phyloP scores from a whole-genome alignment of 2,113 vertebrate species.

The Actenoides hombroni region DNA sequence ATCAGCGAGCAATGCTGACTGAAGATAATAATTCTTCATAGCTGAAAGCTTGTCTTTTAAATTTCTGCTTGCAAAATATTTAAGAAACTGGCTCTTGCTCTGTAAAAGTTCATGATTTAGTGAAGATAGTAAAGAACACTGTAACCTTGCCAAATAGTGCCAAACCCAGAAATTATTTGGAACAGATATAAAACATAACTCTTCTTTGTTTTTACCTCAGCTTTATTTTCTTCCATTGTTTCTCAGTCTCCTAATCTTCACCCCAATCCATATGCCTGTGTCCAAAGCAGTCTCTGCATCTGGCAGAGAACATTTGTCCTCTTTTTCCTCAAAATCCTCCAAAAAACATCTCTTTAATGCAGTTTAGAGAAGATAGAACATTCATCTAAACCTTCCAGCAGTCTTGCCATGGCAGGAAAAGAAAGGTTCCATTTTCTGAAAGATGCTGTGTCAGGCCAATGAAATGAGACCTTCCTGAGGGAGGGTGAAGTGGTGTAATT shows the following conservation, averaged over 20 bases:
- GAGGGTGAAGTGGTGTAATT: not conserved
- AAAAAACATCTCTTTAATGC: not conserved
- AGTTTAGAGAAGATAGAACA: not conserved
- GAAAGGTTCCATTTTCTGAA: not conserved
- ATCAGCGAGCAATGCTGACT: not conserved
- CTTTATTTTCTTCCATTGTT: not conserved
- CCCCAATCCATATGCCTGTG: rapidly evolving
- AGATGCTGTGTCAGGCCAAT: rapidly evolving
- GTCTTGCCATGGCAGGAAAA: not conserved
- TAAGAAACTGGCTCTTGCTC: not conserved
- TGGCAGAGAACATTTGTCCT: not conserved
- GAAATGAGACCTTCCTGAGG: not conserved
- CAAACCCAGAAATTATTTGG: not conserved
- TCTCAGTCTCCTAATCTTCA: not conserved
- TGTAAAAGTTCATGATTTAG: not conserved
- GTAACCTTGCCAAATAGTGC: not conserved
- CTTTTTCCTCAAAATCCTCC: not conserved
- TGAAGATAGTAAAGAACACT: not conserved
- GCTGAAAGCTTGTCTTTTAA: not conserved
- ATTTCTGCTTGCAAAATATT: not conserved
- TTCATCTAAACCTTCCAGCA: not conserved
- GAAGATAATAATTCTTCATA: not conserved
- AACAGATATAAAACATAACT: not conserved
- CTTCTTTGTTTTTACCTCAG: not conserved
- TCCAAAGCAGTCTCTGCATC: not conserved